Evolutionary conservation across 2,113 vertebrate genomes (phyloP), one percentile per base, ranked within the genome.

Genomic region (Anguilla rostrata): DNA sequence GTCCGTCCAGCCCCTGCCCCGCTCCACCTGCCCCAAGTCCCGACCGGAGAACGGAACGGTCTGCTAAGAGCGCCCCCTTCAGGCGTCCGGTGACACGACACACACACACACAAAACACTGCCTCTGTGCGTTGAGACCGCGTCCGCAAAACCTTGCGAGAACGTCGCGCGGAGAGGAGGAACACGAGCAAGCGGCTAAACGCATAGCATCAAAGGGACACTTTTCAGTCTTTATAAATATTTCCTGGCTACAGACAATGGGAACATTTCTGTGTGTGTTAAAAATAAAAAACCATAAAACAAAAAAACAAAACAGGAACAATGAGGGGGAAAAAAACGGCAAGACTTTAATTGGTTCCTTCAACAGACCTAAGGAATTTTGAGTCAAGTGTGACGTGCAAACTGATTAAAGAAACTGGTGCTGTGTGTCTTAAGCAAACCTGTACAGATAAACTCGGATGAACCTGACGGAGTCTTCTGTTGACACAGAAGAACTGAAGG

Each of bases 11-110:
- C 97, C 98, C 83, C 96, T 99, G 91, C 97, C 97, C 92, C 97
- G 97, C 93, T 99, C 98, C 94, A 97, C 97, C 94, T 97, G 93
- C 93, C 98, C 98, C 92, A 99, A 99, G 96, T 96, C 97, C 90
- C 96, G 97, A 93, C 97, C 98, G 90, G 98, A 99, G 94, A 99
- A 99, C 8, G 98, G 98, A 94, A 99, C 98, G 63, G 97, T 99
- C 92, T 99, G 98, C 96, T 99, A 97, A 96, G 29, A 26, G 20
- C 12, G 1, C 71, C 41, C 26, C n/a, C 41, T 22, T 26, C 81
- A 29, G 71, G 26, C 71, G n/a, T 14, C 26, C 22, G n/a, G 15
- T 2, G 78, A 34, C 43, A 16, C 41, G 34, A 34, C 34, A 34
- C 34, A 34, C 34, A 34, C 34, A 34, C 34, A 34, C 34, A 34